A percentile compares a stretch with the other conserved stretches of the same genome.
Evolutionary conservation across 2,888 invertebrate species (phyloP).

Genomic region (Himalopsyche kuldschensis): DNA sequence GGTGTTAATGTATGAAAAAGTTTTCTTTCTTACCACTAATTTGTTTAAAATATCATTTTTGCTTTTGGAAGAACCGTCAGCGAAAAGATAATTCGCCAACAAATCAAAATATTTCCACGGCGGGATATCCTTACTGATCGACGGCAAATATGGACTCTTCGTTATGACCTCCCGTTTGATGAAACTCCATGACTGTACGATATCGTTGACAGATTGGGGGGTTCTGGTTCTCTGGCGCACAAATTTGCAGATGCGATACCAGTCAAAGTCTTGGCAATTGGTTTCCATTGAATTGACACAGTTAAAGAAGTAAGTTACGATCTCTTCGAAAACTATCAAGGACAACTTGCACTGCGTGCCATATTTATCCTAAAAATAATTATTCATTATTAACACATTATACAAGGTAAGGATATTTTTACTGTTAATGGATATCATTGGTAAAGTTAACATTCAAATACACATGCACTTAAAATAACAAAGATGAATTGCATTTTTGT

Average conservation of each 20-base stretch:
- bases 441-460: no score
- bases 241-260: background rate
- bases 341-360: no score
- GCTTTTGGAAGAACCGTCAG: background rate
- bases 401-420: no score
- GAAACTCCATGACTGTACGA: background rate
- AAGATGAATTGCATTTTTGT: no score
- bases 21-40: background rate
- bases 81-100: background rate
- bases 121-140: background rate
- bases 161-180: background rate
- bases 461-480: no score
- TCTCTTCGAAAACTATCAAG: background rate
- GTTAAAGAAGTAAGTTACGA: background rate
- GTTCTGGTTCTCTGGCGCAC: background rate
- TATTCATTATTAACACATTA: no score
- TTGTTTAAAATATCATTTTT: background rate
- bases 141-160: background rate
- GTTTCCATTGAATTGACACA: background rate
- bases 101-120: background rate
- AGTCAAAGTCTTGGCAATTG: background rate
- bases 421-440: no score
- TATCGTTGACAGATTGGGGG: background rate
- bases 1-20: no score
- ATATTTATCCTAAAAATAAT: no score